Evolutionary conservation across 2,113 vertebrate species (phyloP), one percentile per base, ranked within the genome.

Genomic region (Gymnobelideus leadbeateri): DNA sequence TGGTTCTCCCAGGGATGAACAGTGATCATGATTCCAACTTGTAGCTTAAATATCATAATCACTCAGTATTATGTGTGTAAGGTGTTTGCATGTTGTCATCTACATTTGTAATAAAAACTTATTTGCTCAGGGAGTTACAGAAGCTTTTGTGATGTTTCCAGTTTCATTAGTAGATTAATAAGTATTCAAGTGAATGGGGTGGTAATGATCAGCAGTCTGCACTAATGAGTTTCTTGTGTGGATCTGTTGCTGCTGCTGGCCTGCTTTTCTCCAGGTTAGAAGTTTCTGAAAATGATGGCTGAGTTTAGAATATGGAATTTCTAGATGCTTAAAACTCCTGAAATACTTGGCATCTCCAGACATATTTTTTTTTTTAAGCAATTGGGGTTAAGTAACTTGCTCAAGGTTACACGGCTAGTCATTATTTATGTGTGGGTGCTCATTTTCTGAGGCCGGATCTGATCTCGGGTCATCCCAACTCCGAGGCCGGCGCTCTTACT

Each of bases 151-250:
- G 92, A 89, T 92, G 68, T 90, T 91, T 90, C 46, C 84, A 52
- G 52, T 96, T 91, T 94, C 68, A 89, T 96, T 97, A 95, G 68
- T 52, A 92, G 94, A 94, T 97, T 94, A 94, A 96, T 93, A 90
- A 96, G 43, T 49, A 11, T n/a, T 93, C 91, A n/a, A 49, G 19
- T 91, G 94, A 0, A 51, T 23, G 54, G 93, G 91, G 96, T 93
- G 90, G 96, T 93, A 89, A 93, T 77, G 92, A 84, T 96, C 93
- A 95, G 0, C 77, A 1, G 0, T 92, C 49, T 68, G 84, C 46
- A 43, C 89, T 57, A 49, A 94, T 89, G 91, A 91, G 47, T 93
- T 96, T 84, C 54, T 89, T 92, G 61, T 37, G 43, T 11, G 0
- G 93, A 9, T 91, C 43, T 91, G n/a, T 92, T 89, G 28, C 46